Base-by-base conservation (phyloP, 2,797 vertebrate species). In the Rhabdophis nuchalis region DNA sequence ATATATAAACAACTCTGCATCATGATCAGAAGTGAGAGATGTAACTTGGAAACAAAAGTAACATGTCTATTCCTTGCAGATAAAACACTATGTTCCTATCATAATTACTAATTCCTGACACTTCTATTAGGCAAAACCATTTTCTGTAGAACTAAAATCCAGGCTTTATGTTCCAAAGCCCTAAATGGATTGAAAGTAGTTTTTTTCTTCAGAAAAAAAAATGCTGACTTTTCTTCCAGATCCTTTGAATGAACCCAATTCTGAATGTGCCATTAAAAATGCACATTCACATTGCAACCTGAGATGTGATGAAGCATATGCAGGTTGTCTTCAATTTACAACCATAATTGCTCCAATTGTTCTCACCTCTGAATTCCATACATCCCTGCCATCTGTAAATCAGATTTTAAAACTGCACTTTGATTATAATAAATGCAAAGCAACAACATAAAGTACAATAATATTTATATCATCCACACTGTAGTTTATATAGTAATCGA, bases 1-100 rank as follows among this genome's bases (percentile, higher is more conserved):
- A 5, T 93, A 53, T 85, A 94, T 92, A 94, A 94, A 94, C 36
- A 90, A 60, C 64, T 94, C 92, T 87, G 36, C 72, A 92, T 94
- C 93, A 94, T 9, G 92, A 87, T 89, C 52, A 92, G 58, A 52
- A 88, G 36, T 52, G 86, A 92, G 91, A 93, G 11, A 50, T 89
- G 89, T 32, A 57, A 93, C 52, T 32, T 61, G 89, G 68, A 54
- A 95, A 93, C 46, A 5, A 86, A 93, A 95, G 23, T 27, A 0
- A 0, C 41, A 46, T 89, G 46, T 50, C 93, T 95, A 20, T 72
- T 7, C 64, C 68, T 89, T 93, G n/a, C 85, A 87, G 92, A 77
- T 89, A 95, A 95, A 46, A 85, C 1, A 88, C 6, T 8, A 90
- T 41, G 36, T 77, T 41, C 85, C 41, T 89, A 53, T 93, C 87